A percentile compares a stretch with the other conserved stretches of the same genome.
These are phyloP conservation scores for Triplophysa tibetana DNA, from an alignment of 2,113 vertebrate species.

Conservation along the genomic window DNA sequence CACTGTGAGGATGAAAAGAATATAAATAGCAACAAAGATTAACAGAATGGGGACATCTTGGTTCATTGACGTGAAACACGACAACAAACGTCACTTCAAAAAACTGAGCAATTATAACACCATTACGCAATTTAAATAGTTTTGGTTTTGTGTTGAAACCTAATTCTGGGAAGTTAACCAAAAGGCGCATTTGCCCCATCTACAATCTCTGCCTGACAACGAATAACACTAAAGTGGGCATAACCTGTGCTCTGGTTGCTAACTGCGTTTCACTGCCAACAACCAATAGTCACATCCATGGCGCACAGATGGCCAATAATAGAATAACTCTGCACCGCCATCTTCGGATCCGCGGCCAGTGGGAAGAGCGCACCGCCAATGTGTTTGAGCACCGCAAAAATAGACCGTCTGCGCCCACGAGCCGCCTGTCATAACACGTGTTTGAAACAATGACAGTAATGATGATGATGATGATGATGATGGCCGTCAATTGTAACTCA, in stretches of 20 bases:
- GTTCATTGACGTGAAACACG: background rate
- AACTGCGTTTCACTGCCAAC: constrained; percentile 24
- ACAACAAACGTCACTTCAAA: background rate
- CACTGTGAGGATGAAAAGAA: background rate
- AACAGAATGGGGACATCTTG: background rate
- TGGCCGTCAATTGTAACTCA: constrained; percentile 59
- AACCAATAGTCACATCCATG: constrained; percentile 44
- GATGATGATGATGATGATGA: background rate
- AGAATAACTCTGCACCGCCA: constrained; percentile 43
- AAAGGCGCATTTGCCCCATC: background rate
- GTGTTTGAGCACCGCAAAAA: background rate
- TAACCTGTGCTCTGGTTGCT: constrained; percentile 38
- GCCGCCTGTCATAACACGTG: constrained; percentile 18
- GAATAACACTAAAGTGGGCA: constrained; percentile 24
- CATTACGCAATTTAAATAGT: background rate
- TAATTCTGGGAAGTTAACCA: no score
- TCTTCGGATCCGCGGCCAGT: constrained; percentile 36
- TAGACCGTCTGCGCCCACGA: constrained; percentile 7
- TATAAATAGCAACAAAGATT: no score
- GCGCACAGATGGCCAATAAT: constrained; percentile 49
- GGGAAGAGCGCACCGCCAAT: constrained; percentile 19
- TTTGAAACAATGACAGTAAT: constrained; percentile 4
- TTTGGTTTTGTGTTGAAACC: no score
- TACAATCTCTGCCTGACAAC: constrained; percentile 48
- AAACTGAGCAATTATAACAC: background rate